phyloP scores from a whole-genome alignment of 2,113 vertebrate genomes.

The Bettongia penicillata region DNA sequence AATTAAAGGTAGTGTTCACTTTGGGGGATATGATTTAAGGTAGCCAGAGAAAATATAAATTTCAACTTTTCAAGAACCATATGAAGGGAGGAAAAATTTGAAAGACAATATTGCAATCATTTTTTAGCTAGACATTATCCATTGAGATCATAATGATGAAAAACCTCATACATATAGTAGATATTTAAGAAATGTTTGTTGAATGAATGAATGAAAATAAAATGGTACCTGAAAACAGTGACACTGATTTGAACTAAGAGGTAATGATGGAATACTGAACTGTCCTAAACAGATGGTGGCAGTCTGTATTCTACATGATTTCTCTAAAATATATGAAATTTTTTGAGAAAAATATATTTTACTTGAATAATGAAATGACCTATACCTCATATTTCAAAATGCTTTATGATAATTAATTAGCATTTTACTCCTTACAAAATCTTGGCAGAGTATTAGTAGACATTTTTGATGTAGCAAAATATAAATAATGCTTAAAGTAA shows the following conservation, averaged over 20 bases:
- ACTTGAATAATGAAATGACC: conserved; percentile 20
- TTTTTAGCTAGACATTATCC: not conserved
- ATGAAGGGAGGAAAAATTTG: not conserved
- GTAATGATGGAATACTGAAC: not conserved
- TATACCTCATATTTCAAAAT: conserved; percentile 10
- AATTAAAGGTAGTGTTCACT: not conserved
- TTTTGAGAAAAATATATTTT: conserved; percentile 36
- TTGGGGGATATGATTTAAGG: not conserved
- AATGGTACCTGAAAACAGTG: not conserved
- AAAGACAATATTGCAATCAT: not conserved
- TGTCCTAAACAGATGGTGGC: conserved; percentile 4
- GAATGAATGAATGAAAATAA: not conserved
- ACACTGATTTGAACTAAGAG: not conserved
- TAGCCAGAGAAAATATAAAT: not conserved
- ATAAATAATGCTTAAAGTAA: conserved; percentile 41
- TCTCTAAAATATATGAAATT: not conserved
- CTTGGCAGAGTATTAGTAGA: conserved; percentile 34
- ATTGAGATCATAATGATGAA: not conserved
- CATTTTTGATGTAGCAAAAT: conserved; percentile 51
- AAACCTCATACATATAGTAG: not conserved
- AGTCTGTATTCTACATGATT: not conserved
- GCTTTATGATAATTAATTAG: conserved; percentile 60
- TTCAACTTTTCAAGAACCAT: not conserved
- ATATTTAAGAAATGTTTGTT: not conserved
- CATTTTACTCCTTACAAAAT: conserved; percentile 38